These are phyloP conservation scores for Drosophila anomelani DNA, from an alignment of 2,888 invertebrate species.

Conservation along the genomic window DNA sequence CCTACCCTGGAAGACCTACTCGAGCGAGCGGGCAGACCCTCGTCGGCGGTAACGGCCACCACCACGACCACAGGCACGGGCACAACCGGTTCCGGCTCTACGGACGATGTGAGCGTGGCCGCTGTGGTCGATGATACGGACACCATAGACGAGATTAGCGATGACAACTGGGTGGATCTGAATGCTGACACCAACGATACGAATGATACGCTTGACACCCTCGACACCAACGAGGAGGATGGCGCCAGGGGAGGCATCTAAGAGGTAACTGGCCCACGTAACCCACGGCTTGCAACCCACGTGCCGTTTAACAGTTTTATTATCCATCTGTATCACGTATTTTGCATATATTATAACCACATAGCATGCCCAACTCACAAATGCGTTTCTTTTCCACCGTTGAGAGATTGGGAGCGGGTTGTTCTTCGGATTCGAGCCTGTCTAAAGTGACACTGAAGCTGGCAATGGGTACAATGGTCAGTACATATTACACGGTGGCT, in stretches of 20 bases:
- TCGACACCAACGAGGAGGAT: slow-evolving; percentile 16
- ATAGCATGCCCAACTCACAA: not conserved
- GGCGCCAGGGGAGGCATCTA: slow-evolving; percentile 56
- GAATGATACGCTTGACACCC: slow-evolving; percentile 21
- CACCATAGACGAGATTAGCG: slow-evolving; percentile 65
- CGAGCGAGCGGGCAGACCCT: slow-evolving; percentile 13
- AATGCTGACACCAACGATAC: slow-evolving; percentile 41
- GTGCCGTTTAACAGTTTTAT: not conserved
- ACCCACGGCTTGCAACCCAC: slow-evolving; percentile 1
- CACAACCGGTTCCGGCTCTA: slow-evolving; percentile 59
- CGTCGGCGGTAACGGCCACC: slow-evolving; percentile 42
- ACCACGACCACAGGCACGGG: slow-evolving; percentile 24
- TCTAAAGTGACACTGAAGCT: too few species aligned
- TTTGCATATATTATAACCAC: slow-evolving; percentile 1
- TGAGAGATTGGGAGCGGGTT: not conserved
- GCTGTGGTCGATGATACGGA: slow-evolving; percentile 69
- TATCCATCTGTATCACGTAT: not conserved
- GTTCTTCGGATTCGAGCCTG: not conserved
- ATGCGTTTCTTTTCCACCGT: not conserved
- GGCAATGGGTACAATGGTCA: not conserved
- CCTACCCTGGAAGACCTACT: slow-evolving; percentile 46
- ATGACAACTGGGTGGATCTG: slow-evolving; percentile 69
- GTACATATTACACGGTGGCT: not conserved
- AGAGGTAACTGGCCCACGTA: not conserved
- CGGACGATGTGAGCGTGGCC: slow-evolving; percentile 66